Conservation (phyloP, 2,113 vertebrate species). For the Scophthalmus maximus region DNA sequence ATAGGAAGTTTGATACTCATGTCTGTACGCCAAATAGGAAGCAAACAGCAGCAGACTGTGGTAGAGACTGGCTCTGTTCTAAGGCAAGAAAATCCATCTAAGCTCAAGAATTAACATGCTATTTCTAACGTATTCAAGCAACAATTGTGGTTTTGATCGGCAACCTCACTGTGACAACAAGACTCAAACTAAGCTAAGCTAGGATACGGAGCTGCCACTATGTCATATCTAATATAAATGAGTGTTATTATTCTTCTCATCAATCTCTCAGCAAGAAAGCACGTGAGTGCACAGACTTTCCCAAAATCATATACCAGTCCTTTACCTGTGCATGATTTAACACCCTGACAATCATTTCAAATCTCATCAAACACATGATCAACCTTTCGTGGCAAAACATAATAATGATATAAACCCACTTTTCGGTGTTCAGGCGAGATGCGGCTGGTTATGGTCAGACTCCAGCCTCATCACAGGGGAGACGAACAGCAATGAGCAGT, state of each 20-base stretch:
- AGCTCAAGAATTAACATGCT: background rate
- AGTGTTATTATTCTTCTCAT: background rate
- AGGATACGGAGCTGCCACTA: background rate
- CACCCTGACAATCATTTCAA: background rate
- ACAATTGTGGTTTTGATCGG: no score
- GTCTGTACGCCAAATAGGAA: no score
- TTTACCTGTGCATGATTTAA: background rate
- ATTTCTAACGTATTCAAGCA: no score
- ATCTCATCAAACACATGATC: conserved; percentile 14
- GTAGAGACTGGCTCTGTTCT: no score
- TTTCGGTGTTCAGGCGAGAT: background rate
- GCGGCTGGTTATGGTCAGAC: conserved; percentile 1
- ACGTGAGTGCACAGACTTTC: background rate
- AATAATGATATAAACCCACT: no score
- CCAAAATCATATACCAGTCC: background rate
- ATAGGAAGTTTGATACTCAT: no score
- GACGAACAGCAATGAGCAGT: conserved; percentile 20
- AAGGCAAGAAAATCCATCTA: no score
- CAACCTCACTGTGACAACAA: background rate
- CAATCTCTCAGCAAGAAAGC: background rate
- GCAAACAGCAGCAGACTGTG: no score
- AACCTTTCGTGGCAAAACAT: no score
- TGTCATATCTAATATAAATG: background rate
- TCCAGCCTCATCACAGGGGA: conserved; percentile 3
- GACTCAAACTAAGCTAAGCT: background rate